These are phyloP conservation scores for Platysteira castanea DNA, from an alignment of 2,113 vertebrate genomes.

Conservation along the genomic window DNA sequence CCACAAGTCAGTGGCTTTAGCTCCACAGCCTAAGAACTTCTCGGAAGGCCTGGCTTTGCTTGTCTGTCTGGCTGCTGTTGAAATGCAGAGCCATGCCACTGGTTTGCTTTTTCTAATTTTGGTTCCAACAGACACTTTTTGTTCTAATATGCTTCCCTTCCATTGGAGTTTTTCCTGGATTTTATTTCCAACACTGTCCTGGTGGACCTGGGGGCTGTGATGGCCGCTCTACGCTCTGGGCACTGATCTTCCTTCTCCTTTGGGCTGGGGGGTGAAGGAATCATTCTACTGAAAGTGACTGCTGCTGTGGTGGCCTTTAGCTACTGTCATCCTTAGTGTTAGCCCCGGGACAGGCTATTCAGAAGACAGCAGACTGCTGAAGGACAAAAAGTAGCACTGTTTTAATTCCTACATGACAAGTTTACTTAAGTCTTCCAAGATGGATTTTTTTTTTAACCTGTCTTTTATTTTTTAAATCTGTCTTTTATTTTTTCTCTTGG, in stretches of 20 bases:
- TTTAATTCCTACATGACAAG: not conserved
- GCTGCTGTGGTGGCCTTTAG: not conserved
- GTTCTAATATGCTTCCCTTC: not conserved
- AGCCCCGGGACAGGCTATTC: not conserved
- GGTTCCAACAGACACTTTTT: not conserved
- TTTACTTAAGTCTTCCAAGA: not conserved
- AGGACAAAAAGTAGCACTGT: not conserved
- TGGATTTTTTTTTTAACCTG: not conserved
- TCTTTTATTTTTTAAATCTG: not conserved
- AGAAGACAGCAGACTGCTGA: not conserved
- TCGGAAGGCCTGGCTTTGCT: not conserved
- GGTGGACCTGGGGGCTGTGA: not conserved
- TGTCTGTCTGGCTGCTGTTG: not conserved
- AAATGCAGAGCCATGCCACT: not conserved
- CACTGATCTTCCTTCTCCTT: not conserved
- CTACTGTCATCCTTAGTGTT: not conserved
- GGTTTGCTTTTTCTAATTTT: not conserved
- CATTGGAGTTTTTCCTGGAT: not conserved
- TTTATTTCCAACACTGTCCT: not conserved
- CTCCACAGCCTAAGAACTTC: not conserved
- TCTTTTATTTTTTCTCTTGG: not conserved
- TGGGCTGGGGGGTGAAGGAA: not conserved
- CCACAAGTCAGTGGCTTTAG: not conserved
- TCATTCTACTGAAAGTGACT: not conserved
- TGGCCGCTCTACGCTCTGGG: not conserved